Percentiles rank a stretch among this genome's conserved stretches.
Evolutionary conservation across 2,797 vertebrate genomes (phyloP).

Genomic region (Borostomias antarcticus): DNA sequence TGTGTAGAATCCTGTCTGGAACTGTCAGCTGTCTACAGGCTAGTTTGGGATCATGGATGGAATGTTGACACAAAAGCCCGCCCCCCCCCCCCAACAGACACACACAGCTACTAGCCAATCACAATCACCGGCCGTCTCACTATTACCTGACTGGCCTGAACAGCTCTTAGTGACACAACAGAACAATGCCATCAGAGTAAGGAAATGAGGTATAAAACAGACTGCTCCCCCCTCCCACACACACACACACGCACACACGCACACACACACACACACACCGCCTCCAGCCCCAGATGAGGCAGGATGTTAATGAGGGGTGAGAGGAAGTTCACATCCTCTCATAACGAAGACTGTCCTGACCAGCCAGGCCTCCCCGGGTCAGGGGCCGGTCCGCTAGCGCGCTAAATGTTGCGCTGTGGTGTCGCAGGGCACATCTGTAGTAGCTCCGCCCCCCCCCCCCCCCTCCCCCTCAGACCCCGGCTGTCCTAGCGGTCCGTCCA

Average conservation of each 20-base stretch:
- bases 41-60: neutral
- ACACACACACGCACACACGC: too few species aligned
- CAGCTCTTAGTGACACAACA: neutral
- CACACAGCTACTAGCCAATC: neutral
- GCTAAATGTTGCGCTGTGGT: neutral
- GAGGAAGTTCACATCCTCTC: neutral
- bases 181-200: neutral
- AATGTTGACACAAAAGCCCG: neutral
- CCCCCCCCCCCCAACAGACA: neutral
- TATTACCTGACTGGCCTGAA: neutral
- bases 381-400: neutral
- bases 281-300: neutral
- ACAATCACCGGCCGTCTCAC: neutral
- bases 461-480: too few species aligned
- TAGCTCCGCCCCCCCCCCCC: neutral
- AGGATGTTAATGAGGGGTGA: neutral
- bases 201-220: neutral
- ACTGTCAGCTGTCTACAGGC: neutral
- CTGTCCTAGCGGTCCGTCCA: too few species aligned
- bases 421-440: too few species aligned
- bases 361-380: neutral
- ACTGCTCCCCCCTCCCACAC: too few species aligned
- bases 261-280: too few species aligned
- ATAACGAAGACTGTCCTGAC: neutral
- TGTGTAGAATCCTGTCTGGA: slow-evolving; percentile 3